Conservation (phyloP, 2,113 vertebrate species). For the human region GRCh38 chr1:235940501-235941000, state of each 20-base stretch:
- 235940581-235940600: background rate
- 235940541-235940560: background rate
- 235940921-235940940: background rate
- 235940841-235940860: background rate
- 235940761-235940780: no score
- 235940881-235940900: background rate
- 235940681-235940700: background rate
- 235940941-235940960: background rate
- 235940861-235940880: background rate
- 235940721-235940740: background rate
- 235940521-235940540: fast-evolving
- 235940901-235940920: background rate
- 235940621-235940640: background rate
- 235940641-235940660: background rate
- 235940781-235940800: background rate
- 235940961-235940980: background rate
- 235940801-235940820: background rate
- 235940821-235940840: background rate
- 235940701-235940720: background rate
- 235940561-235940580: background rate
- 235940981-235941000: background rate
- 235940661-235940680: background rate
- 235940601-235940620: background rate
- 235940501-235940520: background rate
- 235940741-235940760: no score